These are phyloP conservation scores for Holocentrus rufus DNA, from an alignment of 2,797 vertebrate genomes.

Conservation along the genomic window DNA sequence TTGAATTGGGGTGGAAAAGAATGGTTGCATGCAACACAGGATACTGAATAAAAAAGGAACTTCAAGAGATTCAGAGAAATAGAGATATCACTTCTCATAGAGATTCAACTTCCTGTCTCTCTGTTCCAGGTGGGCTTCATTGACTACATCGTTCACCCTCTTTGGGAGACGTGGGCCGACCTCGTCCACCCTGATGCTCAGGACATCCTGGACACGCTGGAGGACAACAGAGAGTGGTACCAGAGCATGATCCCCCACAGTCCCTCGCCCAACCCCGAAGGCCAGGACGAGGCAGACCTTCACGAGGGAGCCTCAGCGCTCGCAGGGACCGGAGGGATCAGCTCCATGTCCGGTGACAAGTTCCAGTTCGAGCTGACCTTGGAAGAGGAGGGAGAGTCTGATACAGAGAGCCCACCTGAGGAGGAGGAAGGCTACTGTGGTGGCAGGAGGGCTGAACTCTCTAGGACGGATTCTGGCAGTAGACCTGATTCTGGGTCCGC, in stretches of 20 bases:
- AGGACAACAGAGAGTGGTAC: slow-evolving; percentile 96
- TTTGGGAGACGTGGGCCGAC: slow-evolving; percentile 96
- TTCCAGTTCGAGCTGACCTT: slow-evolving; percentile 90
- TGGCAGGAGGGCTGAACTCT: slow-evolving; percentile 46
- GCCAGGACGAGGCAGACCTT: slow-evolving; percentile 46
- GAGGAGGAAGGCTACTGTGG: slow-evolving; percentile 71
- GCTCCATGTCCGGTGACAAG: slow-evolving; percentile 75
- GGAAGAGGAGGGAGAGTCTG: slow-evolving; percentile 86
- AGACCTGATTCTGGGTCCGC: slow-evolving; percentile 48
- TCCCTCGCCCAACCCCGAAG: slow-evolving; percentile 80
- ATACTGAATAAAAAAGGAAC: too few relatives aligned
- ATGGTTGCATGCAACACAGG: too few relatives aligned
- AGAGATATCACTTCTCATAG: not conserved
- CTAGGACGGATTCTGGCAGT: slow-evolving; percentile 62
- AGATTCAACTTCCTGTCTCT: not conserved
- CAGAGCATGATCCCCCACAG: slow-evolving; percentile 93
- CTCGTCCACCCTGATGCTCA: slow-evolving; percentile 93
- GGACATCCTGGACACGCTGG: slow-evolving; percentile 91
- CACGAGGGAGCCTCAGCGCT: slow-evolving; percentile 44
- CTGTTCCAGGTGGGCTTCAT: slow-evolving; percentile 90
- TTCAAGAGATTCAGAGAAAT: not conserved
- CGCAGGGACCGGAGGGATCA: slow-evolving; percentile 2
- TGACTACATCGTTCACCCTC: slow-evolving; percentile 92
- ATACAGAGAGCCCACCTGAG: slow-evolving; percentile 75
- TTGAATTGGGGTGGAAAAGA: too few relatives aligned